Conservation (phyloP, 2,888 invertebrate species). For the Epinotia demarniana region DNA sequence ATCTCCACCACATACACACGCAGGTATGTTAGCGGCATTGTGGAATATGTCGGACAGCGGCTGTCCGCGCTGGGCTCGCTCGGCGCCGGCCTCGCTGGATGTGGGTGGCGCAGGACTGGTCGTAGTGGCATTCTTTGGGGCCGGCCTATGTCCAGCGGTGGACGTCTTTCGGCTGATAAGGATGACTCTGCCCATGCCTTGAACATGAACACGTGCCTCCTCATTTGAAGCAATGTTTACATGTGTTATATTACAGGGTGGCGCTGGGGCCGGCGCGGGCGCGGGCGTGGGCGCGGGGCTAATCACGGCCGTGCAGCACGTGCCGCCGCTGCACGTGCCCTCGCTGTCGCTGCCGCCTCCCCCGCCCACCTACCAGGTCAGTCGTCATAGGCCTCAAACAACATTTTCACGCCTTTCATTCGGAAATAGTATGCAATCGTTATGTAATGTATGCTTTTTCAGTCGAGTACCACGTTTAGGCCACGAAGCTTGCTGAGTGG, state of each 20-base stretch:
- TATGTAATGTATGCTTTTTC: too few species aligned
- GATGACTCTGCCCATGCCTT: neutral
- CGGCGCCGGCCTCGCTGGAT: constrained; percentile 52
- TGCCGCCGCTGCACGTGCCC: constrained; percentile 70
- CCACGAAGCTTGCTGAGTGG: too few species aligned
- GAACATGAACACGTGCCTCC: too few species aligned
- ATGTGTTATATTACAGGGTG: constrained; percentile 54
- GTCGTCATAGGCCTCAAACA: too few species aligned
- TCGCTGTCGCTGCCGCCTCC: constrained; percentile 71
- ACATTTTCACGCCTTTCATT: too few species aligned
- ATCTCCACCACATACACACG: constrained; percentile 51
- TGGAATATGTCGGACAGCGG: constrained; percentile 53
- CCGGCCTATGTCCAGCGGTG: too few species aligned
- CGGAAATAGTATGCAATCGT: too few species aligned
- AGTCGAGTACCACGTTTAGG: too few species aligned
- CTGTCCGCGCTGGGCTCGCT: constrained; percentile 52
- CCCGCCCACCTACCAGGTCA: constrained; percentile 76
- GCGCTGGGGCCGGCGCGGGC: constrained; percentile 60
- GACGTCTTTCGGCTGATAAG: too few species aligned
- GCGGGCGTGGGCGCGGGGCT: constrained; percentile 60
- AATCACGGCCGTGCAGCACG: constrained; percentile 66
- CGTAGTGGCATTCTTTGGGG: too few species aligned
- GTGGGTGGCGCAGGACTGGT: constrained; percentile 54
- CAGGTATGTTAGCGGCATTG: neutral
- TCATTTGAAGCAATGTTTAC: too few species aligned